A percentile compares a stretch with the other conserved stretches of the same genome.
phyloP scores from a whole-genome alignment of 2,113 vertebrate species.

The Atherinomorus stipes region DNA sequence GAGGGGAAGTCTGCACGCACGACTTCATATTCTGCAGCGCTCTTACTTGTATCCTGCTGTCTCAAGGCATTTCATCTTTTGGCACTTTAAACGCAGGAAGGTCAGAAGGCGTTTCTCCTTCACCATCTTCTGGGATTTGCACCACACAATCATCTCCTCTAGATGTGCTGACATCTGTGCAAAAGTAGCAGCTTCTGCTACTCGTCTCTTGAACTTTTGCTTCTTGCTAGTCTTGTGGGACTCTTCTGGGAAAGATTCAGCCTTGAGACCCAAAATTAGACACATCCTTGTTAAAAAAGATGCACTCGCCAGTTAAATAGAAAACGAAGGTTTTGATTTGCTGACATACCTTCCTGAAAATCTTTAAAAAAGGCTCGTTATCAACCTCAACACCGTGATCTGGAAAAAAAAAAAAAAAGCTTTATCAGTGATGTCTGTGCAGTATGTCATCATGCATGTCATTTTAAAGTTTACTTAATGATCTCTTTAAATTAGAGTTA shows the following conservation, averaged over 20 bases:
- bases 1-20: not conserved
- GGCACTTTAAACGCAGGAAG: slow-evolving; percentile 73
- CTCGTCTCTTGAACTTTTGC: slow-evolving; percentile 48
- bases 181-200: slow-evolving; percentile 58
- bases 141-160: slow-evolving; percentile 73
- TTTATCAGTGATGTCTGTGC: not conserved
- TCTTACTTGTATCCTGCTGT: slow-evolving; percentile 76
- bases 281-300: too few relatives aligned
- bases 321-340: not conserved
- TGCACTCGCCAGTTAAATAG: not conserved
- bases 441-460: too few relatives aligned
- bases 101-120: slow-evolving; percentile 60
- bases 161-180: slow-evolving; percentile 57
- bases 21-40: not conserved
- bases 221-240: slow-evolving; percentile 1
- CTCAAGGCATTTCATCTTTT: slow-evolving; percentile 69
- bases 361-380: slow-evolving; percentile 26
- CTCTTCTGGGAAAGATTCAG: not conserved
- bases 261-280: not conserved
- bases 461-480: too few relatives aligned
- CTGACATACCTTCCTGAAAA: slow-evolving; percentile 46
- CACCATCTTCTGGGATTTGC: slow-evolving; percentile 52
- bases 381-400: not conserved
- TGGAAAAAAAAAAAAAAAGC: slow-evolving; percentile 16
- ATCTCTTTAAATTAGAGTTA: too few relatives aligned